Conservation (phyloP, 2,797 vertebrate genomes). For the Carcharodon carcharias region DNA sequence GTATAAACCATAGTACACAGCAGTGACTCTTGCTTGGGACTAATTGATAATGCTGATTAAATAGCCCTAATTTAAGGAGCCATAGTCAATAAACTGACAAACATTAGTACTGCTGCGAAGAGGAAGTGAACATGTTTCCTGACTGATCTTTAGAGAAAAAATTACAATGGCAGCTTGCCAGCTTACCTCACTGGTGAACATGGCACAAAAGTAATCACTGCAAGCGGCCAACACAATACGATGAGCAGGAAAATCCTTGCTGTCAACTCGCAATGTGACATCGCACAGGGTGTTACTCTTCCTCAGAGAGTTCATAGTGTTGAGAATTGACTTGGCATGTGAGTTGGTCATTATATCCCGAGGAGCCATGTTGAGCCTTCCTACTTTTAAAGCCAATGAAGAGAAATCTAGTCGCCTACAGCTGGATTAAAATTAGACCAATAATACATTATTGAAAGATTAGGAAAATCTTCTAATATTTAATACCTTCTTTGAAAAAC, state of each 20-base stretch:
- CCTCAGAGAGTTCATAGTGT: slow-evolving; percentile 91
- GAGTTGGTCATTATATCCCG: slow-evolving; percentile 99
- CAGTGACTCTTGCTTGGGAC: not conserved
- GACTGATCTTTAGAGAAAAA: not conserved
- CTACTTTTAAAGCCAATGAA: not conserved
- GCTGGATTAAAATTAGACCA: not conserved
- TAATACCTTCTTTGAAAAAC: not conserved
- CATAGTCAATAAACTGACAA: not conserved
- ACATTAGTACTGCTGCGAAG: not conserved
- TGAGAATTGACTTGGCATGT: slow-evolving; percentile 96
- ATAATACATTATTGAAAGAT: not conserved
- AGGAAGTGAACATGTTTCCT: not conserved
- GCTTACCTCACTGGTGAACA: slow-evolving; percentile 97
- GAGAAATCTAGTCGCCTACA: not conserved
- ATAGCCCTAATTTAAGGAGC: not conserved
- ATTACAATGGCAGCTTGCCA: not conserved
- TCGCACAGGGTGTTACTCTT: slow-evolving; percentile 96
- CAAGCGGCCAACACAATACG: slow-evolving; percentile 94
- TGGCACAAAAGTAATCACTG: slow-evolving; percentile 97
- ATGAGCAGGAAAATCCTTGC: slow-evolving; percentile 89
- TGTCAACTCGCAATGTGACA: slow-evolving; percentile 88
- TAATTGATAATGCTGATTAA: not conserved
- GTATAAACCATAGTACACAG: not conserved
- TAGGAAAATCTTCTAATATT: not conserved
- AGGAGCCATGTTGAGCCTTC: slow-evolving; percentile 73